Base-by-base conservation (phyloP, 2,797 vertebrate genomes). In the Poeciliopsis paucimaculata region DNA sequence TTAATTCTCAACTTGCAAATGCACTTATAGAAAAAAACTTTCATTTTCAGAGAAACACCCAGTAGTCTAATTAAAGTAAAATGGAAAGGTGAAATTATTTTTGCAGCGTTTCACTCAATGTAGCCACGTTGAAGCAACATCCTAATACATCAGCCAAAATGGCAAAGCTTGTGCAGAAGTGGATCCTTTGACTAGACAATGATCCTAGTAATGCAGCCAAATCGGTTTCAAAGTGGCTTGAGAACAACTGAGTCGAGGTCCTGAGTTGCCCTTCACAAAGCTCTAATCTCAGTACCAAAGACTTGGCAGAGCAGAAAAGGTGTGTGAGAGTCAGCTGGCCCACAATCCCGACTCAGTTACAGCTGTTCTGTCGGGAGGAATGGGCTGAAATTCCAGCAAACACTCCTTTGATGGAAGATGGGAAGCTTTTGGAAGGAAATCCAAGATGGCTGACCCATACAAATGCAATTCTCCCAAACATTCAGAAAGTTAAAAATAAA, bases 1-100 rank as follows among this genome's bases (percentile, higher is more conserved):
- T 95, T 6, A 60, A 7, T 15, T 64, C 20, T 16, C 39, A 41
- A 26, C 34, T 68, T 68, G 20, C 36, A 23, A 39, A 39, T 5
- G 0, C 15, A 20, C 60, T 34, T 16, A 20, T 2, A 20, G 16
- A 20, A 36, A 66, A 66, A 41, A 0, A 68, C 36, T 18, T 43
- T 68, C 1, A 13, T 43, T 43, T 68, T 68, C 43, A 36, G 64
- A 68, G 20, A 68, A 20, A 41, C 8, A 4, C 18, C 10, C 13
- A 26, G 26, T 68, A 12, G 39, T 11, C 10, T 12, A 15, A 39
- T 64, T 20, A 15, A 64, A 36, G 31, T 64, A 18, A 36, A 60
- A 64, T 64, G 28, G 15, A 64, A 64, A 7, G 23, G 36, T 13
- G 39, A 2, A 41, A 20, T 7, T 68, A 12, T 18, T 23, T 68